Percentiles rank a stretch among this genome's conserved stretches.
Conservation (phyloP, 2,113 vertebrate genomes). For the Okapia johnstoni region DNA sequence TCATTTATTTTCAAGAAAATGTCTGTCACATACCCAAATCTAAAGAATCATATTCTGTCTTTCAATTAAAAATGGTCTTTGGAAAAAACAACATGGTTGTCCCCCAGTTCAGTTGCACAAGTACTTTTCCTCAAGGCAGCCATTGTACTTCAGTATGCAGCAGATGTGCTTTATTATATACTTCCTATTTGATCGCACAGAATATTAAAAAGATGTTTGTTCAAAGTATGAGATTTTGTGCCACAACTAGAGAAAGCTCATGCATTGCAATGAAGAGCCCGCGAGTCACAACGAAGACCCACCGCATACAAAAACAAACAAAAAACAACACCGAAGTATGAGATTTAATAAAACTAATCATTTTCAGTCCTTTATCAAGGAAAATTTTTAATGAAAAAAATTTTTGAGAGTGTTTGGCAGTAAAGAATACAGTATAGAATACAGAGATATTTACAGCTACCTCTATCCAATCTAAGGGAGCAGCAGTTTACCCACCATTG, state of each 20-base stretch:
- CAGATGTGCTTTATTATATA: neutral
- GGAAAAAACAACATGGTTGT: neutral
- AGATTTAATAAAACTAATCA: neutral
- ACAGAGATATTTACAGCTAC: neutral
- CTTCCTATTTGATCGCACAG: neutral
- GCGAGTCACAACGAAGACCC: accelerated
- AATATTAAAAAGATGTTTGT: neutral
- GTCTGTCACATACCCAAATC: neutral
- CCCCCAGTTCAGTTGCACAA: neutral
- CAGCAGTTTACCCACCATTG: neutral
- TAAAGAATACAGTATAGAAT: neutral
- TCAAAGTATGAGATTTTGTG: neutral
- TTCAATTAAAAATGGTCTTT: neutral
- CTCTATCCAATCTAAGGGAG: neutral
- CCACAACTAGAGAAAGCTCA: neutral
- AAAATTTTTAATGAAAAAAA: neutral
- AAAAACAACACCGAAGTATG: neutral
- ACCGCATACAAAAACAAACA: neutral
- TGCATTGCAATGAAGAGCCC: neutral
- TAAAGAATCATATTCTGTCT: neutral
- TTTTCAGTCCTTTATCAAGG: neutral
- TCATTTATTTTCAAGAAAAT: neutral
- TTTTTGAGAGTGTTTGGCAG: neutral
- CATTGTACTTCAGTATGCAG: neutral
- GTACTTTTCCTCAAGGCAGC: neutral